A percentile compares a stretch with the other conserved stretches of the same genome.
These are phyloP conservation scores for Nymphalis c-album DNA, from an alignment of 2,888 invertebrate genomes.

Conservation along the genomic window DNA sequence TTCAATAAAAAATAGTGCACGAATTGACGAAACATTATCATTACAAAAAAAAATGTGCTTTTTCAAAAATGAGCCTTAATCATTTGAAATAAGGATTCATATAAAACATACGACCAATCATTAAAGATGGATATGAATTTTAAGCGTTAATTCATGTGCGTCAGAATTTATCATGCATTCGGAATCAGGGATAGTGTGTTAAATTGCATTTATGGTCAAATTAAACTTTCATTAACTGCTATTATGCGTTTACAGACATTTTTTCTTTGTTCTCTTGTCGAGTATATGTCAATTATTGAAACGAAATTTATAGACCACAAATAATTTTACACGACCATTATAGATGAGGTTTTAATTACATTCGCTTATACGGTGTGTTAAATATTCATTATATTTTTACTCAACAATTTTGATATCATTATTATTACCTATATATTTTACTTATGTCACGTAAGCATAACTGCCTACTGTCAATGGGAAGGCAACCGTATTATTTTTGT, in stretches of 20 bases:
- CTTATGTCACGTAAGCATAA: no score
- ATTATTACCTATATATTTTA: no score
- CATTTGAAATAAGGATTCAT: conserved; percentile 16
- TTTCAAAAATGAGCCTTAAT: conserved; percentile 28
- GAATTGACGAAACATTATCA: conserved; percentile 20
- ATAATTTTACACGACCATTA: conserved; percentile 5
- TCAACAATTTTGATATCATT: not conserved
- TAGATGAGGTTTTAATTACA: not conserved
- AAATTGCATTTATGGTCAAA: conserved; percentile 40
- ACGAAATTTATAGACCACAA: conserved; percentile 10
- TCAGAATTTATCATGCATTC: conserved; percentile 47
- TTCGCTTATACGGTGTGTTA: not conserved
- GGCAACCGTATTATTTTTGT: no score
- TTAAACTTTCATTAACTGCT: conserved; percentile 28
- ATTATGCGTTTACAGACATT: conserved; percentile 9
- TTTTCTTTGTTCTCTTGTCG: conserved; percentile 4
- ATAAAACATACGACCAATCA: conserved; percentile 9
- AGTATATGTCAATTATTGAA: conserved; percentile 13
- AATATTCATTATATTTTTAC: not conserved
- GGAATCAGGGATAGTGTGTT: conserved; percentile 41
- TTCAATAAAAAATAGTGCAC: conserved; percentile 58
- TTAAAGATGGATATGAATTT: conserved; percentile 40
- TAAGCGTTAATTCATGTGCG: conserved; percentile 45
- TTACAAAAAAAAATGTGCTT: not conserved
- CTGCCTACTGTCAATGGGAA: no score